Base-by-base conservation (phyloP, 2,113 vertebrate genomes). In the Dascyllus trimaculatus region DNA sequence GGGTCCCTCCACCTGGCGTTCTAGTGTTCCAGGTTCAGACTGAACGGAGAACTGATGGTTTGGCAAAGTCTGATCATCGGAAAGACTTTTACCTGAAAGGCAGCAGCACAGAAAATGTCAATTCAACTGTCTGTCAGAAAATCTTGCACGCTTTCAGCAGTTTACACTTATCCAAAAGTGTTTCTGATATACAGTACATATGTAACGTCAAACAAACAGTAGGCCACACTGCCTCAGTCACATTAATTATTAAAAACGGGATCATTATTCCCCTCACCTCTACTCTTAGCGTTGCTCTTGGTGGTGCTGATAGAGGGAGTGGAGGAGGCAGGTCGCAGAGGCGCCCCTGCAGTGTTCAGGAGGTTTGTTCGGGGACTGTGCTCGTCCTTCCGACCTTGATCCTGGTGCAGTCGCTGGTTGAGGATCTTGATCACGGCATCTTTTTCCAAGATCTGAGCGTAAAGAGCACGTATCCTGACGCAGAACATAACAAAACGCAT, bases 391-490 rank as follows among this genome's bases (percentile, higher is more conserved):
- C 93, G 94, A 67, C 91, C 94, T 24, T 96, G 96, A 51, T 98
- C 98, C 61, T 95, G 96, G 53, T 96, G 95, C 0, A 97, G 96
- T 38, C 97, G 95, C 84, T 99, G 98, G 82, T 98, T 97, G 71
- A 99, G 95, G 29, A 99, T 96, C 80, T 99, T 99, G 87, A 99
- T 99, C 82, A 99, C 94, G 0, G 97, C 98, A 0, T 99, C 98
- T 80, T 99, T 99, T 95, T 99, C 98, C 81, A 99, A 89, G 85
- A 99, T 98, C 88, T 99, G 97, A 52, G 97, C 97, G 0, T 99
- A 97, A 17, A 99, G 96, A 29, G 95, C 96, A 69, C 98, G 97
- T 61, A 99, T 96, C 88, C 98, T 99, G 59, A 64, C 4, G 26
- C 14, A 35, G 82, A 59, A 26, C 18, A 67, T 1, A 70, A 32